Base-by-base conservation (phyloP, 2,797 vertebrate species). In the Gallirallus australis region DNA sequence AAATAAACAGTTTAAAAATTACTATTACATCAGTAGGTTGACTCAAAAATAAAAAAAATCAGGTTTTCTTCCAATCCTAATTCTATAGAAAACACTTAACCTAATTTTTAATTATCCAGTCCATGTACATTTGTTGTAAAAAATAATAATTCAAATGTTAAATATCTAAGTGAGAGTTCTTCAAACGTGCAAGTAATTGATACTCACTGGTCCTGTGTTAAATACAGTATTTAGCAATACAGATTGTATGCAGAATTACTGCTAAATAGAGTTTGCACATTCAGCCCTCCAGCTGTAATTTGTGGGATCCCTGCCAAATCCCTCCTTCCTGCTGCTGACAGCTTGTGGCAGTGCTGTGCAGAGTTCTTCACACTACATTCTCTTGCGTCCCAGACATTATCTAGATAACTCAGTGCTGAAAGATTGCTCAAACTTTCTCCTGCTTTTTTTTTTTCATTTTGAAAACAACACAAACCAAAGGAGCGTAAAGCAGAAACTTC, bases 291-390 rank as follows among this genome's bases (percentile, higher is more conserved):
- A 78, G 66, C 78, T 91, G 33, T 13, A 37, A 45, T 25, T 30
- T n/a, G 12, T 61, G 56, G 53, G 40, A 84, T 27, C 31, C 4
- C 35, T 86, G 57, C 71, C 85, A 96, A 31, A 19, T 30, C 84
- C 70, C 37, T 83, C 69, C 64, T 53, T 79, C 23, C 75, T 31
- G 45, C 40, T 91, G 69, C 28, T 82, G 73, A 94, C 72, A 88
- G 85, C 93, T 83, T 72, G 61, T 63, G 82, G 60, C 87, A 91
- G 78, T 17, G 57, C 53, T 95, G 39, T 66, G 52, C 96, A 97
- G 96, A 53, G 27, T 68, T 73, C 72, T 66, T 86, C 80, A 20
- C 57, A 56, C 68, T 57, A 68, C 75, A 88, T 82, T 86, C 84
- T 48, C 71, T 93, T 31, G n/a, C 40, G 24, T 57, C 61, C 31